These are phyloP conservation scores for Pelecanoides urinatrix DNA, from an alignment of 2,113 vertebrate genomes.

Conservation along the genomic window DNA sequence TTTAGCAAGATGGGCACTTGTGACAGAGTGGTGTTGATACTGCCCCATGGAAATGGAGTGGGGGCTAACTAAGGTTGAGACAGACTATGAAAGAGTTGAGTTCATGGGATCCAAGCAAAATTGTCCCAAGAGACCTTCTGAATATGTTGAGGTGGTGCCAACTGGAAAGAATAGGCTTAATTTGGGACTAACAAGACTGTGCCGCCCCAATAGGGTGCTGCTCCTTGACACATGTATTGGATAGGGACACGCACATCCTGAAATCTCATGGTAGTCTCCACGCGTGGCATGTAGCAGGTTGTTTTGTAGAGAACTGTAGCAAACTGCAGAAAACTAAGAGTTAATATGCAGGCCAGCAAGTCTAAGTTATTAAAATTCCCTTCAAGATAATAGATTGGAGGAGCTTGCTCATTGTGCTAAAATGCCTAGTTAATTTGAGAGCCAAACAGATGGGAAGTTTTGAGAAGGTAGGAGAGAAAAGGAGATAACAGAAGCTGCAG, in stretches of 20 bases:
- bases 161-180: neutral
- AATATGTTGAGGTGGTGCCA: neutral
- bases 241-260: neutral
- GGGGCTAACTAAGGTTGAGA: neutral
- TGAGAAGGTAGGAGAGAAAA: slow-evolving; percentile 2
- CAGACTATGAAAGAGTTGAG: neutral
- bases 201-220: neutral
- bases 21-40: neutral
- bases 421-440: slow-evolving; percentile 31
- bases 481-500: neutral
- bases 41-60: neutral
- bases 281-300: neutral
- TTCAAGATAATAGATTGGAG: neutral
- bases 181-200: neutral
- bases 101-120: neutral
- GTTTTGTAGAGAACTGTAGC: neutral
- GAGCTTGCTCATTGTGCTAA: neutral
- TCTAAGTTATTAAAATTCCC: neutral
- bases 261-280: neutral
- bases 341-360: neutral
- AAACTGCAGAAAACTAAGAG: neutral
- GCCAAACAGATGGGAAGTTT: slow-evolving; percentile 38
- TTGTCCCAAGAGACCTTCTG: neutral
- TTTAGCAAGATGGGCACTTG: neutral
- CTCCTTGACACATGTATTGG: neutral